phyloP scores from a whole-genome alignment of 2,797 vertebrate genomes.

The Darevskia nairensis region DNA sequence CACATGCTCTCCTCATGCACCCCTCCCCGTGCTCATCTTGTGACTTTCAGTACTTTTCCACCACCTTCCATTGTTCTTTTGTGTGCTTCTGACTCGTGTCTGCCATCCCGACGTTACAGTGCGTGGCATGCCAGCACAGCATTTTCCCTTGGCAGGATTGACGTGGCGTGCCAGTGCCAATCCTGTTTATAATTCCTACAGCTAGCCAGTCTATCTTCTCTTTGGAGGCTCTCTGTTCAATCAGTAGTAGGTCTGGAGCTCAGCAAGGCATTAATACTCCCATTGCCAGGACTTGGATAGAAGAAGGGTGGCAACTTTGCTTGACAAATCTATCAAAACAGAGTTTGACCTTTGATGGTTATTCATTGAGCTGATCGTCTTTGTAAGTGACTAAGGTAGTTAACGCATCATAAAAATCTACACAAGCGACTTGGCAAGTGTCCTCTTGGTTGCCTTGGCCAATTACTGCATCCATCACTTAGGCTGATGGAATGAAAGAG shows the following conservation, averaged over 20 bases:
- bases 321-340: conserved; percentile 11
- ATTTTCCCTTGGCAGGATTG: too few relatives aligned
- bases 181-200: too few relatives aligned
- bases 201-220: conserved; percentile 6
- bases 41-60: too few relatives aligned
- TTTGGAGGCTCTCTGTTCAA: neutral
- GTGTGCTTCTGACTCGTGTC: too few relatives aligned
- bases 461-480: conserved; percentile 22
- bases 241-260: neutral
- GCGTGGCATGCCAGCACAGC: too few relatives aligned
- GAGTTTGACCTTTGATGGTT: neutral
- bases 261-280: neutral
- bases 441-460: neutral
- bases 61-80: too few relatives aligned
- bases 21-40: too few relatives aligned
- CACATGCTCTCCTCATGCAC: too few relatives aligned
- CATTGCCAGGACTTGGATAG: conserved; percentile 10
- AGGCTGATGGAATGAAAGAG: conserved; percentile 29
- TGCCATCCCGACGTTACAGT: too few relatives aligned
- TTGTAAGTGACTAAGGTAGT: neutral
- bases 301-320: neutral
- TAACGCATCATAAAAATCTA: conserved; percentile 28
- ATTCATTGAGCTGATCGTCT: conserved; percentile 11
- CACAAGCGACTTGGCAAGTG: conserved; percentile 25
- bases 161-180: too few relatives aligned